phyloP scores from a whole-genome alignment of 2,113 vertebrate species.

The Megaleporinus macrocephalus region DNA sequence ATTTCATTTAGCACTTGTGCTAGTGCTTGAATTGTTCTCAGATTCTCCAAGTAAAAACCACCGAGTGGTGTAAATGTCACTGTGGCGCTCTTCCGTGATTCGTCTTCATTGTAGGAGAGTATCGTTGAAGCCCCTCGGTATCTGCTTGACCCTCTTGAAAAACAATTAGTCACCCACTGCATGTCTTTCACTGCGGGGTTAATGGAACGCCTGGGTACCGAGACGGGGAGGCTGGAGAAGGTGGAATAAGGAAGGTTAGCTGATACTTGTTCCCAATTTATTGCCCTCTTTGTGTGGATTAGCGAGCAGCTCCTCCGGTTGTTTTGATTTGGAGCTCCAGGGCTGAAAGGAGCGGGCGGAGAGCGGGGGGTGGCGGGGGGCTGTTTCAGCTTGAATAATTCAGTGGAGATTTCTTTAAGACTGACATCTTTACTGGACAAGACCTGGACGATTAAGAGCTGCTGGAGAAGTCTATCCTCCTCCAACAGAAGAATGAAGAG shows the following conservation, averaged over 20 bases:
- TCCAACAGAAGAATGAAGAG: too few relatives aligned
- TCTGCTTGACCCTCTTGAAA: conserved; percentile 5
- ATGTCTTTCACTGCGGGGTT: conserved; percentile 31
- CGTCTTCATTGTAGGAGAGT: conserved; percentile 17
- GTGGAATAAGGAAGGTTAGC: conserved; percentile 32
- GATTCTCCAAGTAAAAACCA: too few relatives aligned
- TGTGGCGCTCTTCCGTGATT: not conserved
- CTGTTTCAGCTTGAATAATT: too few relatives aligned
- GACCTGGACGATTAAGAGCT: too few relatives aligned
- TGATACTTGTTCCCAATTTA: not conserved
- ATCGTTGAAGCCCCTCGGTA: conserved; percentile 17
- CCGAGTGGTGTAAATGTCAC: too few relatives aligned
- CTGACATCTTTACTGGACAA: too few relatives aligned
- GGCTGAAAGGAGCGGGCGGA: not conserved
- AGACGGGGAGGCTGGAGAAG: conserved; percentile 12
- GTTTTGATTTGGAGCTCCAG: conserved; percentile 16
- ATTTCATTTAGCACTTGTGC: too few relatives aligned
- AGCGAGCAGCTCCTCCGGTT: conserved; percentile 26
- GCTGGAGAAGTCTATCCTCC: too few relatives aligned
- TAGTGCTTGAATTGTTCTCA: too few relatives aligned
- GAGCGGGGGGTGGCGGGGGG: not conserved
- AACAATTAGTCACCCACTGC: conserved; percentile 35
- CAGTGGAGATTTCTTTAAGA: too few relatives aligned
- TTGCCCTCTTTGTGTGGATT: conserved; percentile 25
- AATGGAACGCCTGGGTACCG: conserved; percentile 9